Evolutionary conservation across 2,113 vertebrate genomes (phyloP), one percentile per base, ranked within the genome.

Genomic region (Excalfactoria chinensis): DNA sequence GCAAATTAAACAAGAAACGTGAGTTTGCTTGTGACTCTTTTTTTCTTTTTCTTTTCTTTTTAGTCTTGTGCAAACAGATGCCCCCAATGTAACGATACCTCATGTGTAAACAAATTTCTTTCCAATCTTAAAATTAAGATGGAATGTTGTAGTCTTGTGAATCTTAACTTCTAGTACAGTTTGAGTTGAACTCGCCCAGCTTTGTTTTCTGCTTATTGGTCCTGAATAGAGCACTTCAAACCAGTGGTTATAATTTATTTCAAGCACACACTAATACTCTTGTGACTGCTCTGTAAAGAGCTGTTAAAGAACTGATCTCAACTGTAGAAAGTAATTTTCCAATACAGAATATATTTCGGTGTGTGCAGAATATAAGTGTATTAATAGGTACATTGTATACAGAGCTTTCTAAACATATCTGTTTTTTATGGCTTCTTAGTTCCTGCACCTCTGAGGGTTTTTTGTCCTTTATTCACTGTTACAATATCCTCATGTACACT

Each of bases 91-190:
- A 94, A 96, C 6, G 19, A 91, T 94, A 86, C 53, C 79, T 94
- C 56, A 13, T 77, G 75, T 89, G 55, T 81, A 56, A 92, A 74
- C 44, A 95, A 93, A 90, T 70, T 75, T 71, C 63, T 78, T 96
- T 88, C 53, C 80, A 67, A 11, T 83, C 77, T 90, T 95, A 97
- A 95, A 97, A 97, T 96, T 96, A 96, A 94, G 66, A 70, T 70
- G 73, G 49, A 63, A 76, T 92, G 56, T 85, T 41, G 44, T 82
- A 90, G 62, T 95, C 86, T 87, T 84, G 79, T 74, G 80, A 55
- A 59, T 90, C 71, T 86, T 63, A 64, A 64, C 62, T 82, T 84
- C 64, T 30, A 53, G 35, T 77, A 48, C 19, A 26, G 53, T 67
- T 90, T 77, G 49, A 92, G 88, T 69, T 55, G 37, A 78, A 67